Conservation (phyloP, 1,140 invertebrate species). For the Plutomurus gul region DNA sequence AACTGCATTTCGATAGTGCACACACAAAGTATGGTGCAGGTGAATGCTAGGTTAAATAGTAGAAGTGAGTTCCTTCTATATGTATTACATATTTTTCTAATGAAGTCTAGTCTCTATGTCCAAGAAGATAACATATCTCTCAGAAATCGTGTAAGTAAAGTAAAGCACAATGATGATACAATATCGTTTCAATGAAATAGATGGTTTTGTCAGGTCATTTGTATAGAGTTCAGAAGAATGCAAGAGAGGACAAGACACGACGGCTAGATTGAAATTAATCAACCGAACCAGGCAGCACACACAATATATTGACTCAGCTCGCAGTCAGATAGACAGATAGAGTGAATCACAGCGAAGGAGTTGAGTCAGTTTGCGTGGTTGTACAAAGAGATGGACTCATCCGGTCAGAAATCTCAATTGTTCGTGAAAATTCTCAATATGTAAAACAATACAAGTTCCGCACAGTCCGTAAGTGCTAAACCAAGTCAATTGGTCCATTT, state of each 20-base stretch:
- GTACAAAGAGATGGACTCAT: neutral
- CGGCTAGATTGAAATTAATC: conserved; percentile 20
- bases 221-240: neutral
- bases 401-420: neutral
- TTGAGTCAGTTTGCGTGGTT: neutral
- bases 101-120: too few species aligned
- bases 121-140: neutral
- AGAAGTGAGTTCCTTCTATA: too few species aligned
- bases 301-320: too few species aligned
- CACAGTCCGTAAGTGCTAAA: conserved; percentile 32
- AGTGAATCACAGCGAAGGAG: neutral
- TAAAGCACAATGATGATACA: neutral
- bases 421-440: conserved; percentile 3
- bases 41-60: too few species aligned
- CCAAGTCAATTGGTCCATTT: conserved; percentile 30
- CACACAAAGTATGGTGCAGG: too few species aligned
- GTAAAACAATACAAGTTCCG: conserved; percentile 8
- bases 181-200: neutral
- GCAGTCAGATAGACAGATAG: neutral
- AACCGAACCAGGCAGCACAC: too few species aligned
- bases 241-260: conserved; percentile 14
- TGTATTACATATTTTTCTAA: neutral
- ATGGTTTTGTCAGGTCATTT: conserved; percentile 14
- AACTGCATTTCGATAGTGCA: too few species aligned
- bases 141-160: neutral